Evolutionary conservation across 2,113 vertebrate genomes (phyloP).

Genomic region (Pluvianellus socialis): DNA sequence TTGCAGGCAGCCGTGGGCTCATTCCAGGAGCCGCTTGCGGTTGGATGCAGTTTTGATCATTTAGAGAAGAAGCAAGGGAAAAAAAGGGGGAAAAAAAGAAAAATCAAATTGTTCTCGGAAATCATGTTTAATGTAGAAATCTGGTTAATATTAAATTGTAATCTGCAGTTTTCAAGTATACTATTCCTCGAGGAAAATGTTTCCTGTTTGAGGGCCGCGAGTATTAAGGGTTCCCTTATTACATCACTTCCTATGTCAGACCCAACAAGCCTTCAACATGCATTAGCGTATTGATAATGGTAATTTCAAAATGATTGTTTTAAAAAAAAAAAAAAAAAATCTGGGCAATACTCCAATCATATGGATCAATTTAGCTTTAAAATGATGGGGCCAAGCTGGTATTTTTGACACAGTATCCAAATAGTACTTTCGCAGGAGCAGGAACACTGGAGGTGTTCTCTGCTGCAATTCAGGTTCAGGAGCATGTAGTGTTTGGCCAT

Average conservation of each 20-base stretch:
- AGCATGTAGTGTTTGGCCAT: neutral
- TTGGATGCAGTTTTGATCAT: slow-evolving; percentile 66
- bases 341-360: slow-evolving; percentile 78
- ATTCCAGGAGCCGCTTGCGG: slow-evolving; percentile 69
- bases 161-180: slow-evolving; percentile 78
- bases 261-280: slow-evolving; percentile 73
- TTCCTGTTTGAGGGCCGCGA: slow-evolving; percentile 74
- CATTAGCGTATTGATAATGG: slow-evolving; percentile 72
- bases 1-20: slow-evolving; percentile 68
- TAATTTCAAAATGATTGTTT: slow-evolving; percentile 70
- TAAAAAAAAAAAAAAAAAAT: neutral
- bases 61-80: slow-evolving; percentile 17
- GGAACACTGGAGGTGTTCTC: neutral
- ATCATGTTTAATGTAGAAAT: slow-evolving; percentile 82
- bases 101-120: slow-evolving; percentile 86
- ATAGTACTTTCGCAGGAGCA: neutral
- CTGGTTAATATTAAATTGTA: slow-evolving; percentile 82
- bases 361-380: slow-evolving; percentile 74
- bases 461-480: neutral
- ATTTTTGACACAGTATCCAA: slow-evolving; percentile 35
- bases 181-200: slow-evolving; percentile 81
- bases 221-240: slow-evolving; percentile 70
- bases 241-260: slow-evolving; percentile 79
- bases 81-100: neutral
- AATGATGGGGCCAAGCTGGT: slow-evolving; percentile 46